A percentile compares a stretch with the other conserved stretches of the same genome.
These are phyloP conservation scores for Drosophila monieri DNA, from an alignment of 2,888 invertebrate species.

Conservation along the genomic window DNA sequence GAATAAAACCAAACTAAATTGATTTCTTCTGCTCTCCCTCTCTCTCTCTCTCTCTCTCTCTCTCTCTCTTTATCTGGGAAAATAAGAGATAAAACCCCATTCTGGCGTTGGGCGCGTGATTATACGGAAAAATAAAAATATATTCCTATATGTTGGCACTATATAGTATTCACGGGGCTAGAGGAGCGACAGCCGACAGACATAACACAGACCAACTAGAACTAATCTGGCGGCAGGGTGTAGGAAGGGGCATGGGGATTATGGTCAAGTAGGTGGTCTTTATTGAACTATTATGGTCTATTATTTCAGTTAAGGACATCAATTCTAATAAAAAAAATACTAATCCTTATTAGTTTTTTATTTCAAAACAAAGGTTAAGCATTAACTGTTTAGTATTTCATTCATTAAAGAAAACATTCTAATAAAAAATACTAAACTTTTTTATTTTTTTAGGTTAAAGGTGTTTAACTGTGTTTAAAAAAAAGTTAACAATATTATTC, in stretches of 20 bases:
- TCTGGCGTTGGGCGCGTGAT: slow-evolving; percentile 12
- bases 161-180: slow-evolving; percentile 6
- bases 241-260: neutral
- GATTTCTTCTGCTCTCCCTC: slow-evolving; percentile 12
- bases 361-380: too few species aligned
- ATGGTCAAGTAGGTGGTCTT: neutral
- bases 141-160: neutral
- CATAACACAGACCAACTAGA: slow-evolving; percentile 25
- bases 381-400: too few species aligned
- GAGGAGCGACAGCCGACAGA: slow-evolving; percentile 27
- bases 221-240: slow-evolving; percentile 18
- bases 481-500: too few species aligned
- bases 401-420: too few species aligned
- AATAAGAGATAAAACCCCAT: slow-evolving; percentile 16
- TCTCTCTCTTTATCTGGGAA: slow-evolving; percentile 7
- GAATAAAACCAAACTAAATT: slow-evolving; percentile 47
- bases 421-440: too few species aligned
- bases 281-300: too few species aligned
- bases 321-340: too few species aligned
- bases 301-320: too few species aligned
- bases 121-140: slow-evolving; percentile 30
- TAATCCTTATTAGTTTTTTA: too few species aligned
- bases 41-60: too few species aligned
- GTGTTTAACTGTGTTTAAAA: too few species aligned
- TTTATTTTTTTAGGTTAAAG: too few species aligned